Evolutionary conservation across 1,140 invertebrate genomes (phyloP).

Genomic region (Pogonomyrmex barbatus): DNA sequence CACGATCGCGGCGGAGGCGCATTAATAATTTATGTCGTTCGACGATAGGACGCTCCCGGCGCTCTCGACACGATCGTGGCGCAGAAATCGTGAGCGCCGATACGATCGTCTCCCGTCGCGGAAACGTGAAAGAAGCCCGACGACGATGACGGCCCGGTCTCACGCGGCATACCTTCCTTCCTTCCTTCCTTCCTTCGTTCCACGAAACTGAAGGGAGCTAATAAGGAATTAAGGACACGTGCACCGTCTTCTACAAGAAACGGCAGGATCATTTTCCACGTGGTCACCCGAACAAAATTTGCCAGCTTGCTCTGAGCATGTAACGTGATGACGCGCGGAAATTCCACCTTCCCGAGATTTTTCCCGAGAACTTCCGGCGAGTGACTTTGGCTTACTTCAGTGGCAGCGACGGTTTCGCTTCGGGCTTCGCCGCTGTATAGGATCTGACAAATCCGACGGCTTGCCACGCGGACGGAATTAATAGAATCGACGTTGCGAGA

Average conservation of each 20-base stretch:
- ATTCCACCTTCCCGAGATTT: slow-evolving; percentile 40
- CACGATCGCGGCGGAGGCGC: slow-evolving; percentile 75
- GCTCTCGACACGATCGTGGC: slow-evolving; percentile 75
- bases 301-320: slow-evolving; percentile 7
- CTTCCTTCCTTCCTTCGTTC: slow-evolving; percentile 50
- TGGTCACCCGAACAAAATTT: neutral
- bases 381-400: slow-evolving; percentile 57
- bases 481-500: slow-evolving; percentile 63
- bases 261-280: slow-evolving; percentile 39
- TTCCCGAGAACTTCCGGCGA: slow-evolving; percentile 55
- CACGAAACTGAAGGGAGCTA: slow-evolving; percentile 59
- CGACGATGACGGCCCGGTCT: slow-evolving; percentile 65
- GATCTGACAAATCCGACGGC: slow-evolving; percentile 61
- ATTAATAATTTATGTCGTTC: slow-evolving; percentile 81
- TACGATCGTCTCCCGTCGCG: slow-evolving; percentile 74
- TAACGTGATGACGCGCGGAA: slow-evolving; percentile 50
- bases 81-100: slow-evolving; percentile 77
- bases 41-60: slow-evolving; percentile 74
- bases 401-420: slow-evolving; percentile 30
- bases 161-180: slow-evolving; percentile 59
- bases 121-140: slow-evolving; percentile 73
- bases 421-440: slow-evolving; percentile 41
- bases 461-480: slow-evolving; percentile 58
- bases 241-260: slow-evolving; percentile 24
- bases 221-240: slow-evolving; percentile 76